Conservation (phyloP, 2,113 vertebrate genomes). For the Turnix velox region DNA sequence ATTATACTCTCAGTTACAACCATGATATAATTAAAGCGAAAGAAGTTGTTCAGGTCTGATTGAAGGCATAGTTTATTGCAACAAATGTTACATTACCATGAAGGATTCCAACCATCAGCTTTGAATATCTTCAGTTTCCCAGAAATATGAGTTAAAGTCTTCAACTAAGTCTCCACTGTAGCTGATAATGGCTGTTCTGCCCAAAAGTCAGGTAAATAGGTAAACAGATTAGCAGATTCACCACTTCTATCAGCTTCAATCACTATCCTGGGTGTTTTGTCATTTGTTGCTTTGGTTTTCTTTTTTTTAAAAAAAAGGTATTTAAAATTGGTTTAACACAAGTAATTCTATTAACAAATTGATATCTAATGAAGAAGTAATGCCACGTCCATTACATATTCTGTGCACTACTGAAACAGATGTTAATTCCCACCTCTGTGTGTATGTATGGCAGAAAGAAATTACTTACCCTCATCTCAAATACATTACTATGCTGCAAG, state of each 20-base stretch:
- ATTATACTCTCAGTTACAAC: conserved; percentile 38
- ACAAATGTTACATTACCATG: background rate
- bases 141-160: background rate
- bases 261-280: background rate
- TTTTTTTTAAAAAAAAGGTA: background rate
- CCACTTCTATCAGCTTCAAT: background rate
- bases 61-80: background rate
- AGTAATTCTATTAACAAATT: background rate
- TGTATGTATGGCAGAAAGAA: background rate
- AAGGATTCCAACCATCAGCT: background rate
- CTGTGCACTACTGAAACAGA: background rate
- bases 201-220: background rate
- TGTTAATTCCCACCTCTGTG: background rate
- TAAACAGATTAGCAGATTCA: background rate
- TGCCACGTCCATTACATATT: background rate
- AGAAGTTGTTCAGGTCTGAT: conserved; percentile 18
- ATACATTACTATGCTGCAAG: background rate
- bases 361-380: background rate
- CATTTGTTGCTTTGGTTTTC: background rate
- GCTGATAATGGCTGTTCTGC: background rate
- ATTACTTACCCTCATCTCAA: background rate
- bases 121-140: background rate
- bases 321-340: background rate
- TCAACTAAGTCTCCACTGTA: background rate
- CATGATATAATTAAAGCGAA: conserved; percentile 39